phyloP scores from a whole-genome alignment of 1,140 invertebrate species.

The Heliconius congener region DNA sequence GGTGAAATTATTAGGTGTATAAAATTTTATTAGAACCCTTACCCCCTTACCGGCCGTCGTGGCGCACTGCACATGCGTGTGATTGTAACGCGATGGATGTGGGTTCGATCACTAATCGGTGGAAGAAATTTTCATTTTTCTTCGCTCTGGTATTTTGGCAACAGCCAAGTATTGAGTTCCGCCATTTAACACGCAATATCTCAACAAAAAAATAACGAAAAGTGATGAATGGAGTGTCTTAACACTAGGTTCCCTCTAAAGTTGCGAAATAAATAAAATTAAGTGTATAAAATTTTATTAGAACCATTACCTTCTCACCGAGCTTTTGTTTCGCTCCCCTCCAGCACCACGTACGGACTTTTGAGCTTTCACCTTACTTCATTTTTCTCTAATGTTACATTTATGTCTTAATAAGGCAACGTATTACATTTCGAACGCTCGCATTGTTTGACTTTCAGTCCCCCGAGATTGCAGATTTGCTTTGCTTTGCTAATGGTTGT shows the following conservation, averaged over 20 bases:
- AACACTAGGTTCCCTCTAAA: no score
- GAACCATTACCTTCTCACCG: slow-evolving; percentile 65
- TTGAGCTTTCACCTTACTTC: slow-evolving; percentile 55
- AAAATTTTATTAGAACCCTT: slow-evolving; percentile 77
- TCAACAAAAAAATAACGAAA: no score
- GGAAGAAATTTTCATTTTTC: no score
- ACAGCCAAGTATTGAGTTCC: no score
- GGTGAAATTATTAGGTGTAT: slow-evolving; percentile 76
- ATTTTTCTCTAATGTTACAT: slow-evolving; percentile 74
- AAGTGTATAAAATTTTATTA: slow-evolving; percentile 80
- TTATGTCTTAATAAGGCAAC: slow-evolving; percentile 72
- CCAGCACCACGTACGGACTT: slow-evolving; percentile 28
- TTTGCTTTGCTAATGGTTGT: slow-evolving; percentile 60
- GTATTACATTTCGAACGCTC: slow-evolving; percentile 68
- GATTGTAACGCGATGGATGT: no score
- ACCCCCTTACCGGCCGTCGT: slow-evolving; percentile 52
- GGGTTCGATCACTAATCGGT: no score
- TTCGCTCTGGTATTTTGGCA: no score
- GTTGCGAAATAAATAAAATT: slow-evolving; percentile 63
- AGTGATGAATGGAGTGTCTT: no score
- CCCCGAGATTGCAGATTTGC: slow-evolving; percentile 60
- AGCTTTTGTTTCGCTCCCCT: slow-evolving; percentile 64
- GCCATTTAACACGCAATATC: no score
- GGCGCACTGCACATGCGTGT: no score
- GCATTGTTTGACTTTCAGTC: slow-evolving; percentile 75